phyloP scores from a whole-genome alignment of 2,113 vertebrate genomes.

The Centropristis striata region DNA sequence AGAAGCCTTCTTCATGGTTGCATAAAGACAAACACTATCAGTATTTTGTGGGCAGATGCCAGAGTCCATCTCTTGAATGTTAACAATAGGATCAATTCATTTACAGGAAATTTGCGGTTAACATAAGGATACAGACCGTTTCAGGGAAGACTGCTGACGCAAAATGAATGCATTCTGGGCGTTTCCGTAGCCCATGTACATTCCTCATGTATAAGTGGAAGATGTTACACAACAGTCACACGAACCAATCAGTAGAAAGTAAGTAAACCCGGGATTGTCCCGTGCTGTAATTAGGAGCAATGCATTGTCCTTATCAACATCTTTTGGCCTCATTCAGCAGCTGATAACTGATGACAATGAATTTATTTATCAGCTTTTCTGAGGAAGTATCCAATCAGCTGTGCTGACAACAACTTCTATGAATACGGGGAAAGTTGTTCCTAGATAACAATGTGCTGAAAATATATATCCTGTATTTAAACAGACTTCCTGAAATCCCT shows the following conservation, averaged over 20 bases:
- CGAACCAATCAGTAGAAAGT: neutral
- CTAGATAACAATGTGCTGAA: conserved; percentile 69
- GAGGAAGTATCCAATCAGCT: conserved; percentile 61
- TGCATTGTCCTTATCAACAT: neutral
- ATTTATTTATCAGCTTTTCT: conserved; percentile 5
- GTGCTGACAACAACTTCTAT: conserved; percentile 17
- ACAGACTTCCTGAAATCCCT: conserved; percentile 57
- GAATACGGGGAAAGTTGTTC: conserved; percentile 27
- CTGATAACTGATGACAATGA: conserved; percentile 19
- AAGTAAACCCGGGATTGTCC: neutral
- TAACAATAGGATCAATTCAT: conserved; percentile 1
- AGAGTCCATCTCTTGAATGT: neutral
- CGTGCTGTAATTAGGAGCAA: neutral
- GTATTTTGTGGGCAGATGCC: neutral
- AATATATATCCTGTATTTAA: conserved; percentile 69
- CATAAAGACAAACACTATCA: neutral
- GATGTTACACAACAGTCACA: conserved; percentile 17
- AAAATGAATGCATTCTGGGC: conserved; percentile 22
- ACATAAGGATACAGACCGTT: conserved; percentile 18
- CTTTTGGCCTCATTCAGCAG: neutral
- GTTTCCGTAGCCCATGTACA: conserved; percentile 18
- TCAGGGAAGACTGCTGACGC: conserved; percentile 5
- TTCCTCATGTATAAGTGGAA: conserved; percentile 28
- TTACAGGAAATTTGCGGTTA: neutral
- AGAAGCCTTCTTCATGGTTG: no score